These are phyloP conservation scores for Tenodera sinensis DNA, from an alignment of 2,888 invertebrate genomes.

Conservation along the genomic window DNA sequence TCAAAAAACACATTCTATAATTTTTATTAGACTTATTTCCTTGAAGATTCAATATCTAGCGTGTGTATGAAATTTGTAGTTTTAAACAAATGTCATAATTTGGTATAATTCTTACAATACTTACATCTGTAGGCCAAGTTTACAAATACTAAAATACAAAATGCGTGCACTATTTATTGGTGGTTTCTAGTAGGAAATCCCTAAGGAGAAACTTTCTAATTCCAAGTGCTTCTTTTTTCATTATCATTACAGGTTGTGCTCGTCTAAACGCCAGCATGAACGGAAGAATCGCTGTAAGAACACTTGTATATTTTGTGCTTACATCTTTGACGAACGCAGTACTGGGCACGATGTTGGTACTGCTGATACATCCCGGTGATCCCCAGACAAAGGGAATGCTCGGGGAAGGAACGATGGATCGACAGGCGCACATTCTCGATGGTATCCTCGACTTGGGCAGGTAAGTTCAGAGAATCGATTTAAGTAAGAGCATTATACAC, in stretches of 20 bases:
- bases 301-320: slow-evolving; percentile 72
- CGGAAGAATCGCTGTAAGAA: slow-evolving; percentile 79
- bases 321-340: slow-evolving; percentile 79
- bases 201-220: background rate
- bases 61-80: no score
- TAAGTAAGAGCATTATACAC: no score
- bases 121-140: no score
- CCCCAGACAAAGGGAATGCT: slow-evolving; percentile 55
- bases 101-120: no score
- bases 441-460: slow-evolving; percentile 86
- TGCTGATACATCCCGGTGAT: slow-evolving; percentile 74
- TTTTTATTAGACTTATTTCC: no score
- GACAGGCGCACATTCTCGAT: slow-evolving; percentile 64
- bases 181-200: no score
- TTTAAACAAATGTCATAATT: no score
- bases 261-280: slow-evolving; percentile 83
- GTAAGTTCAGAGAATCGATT: slow-evolving; percentile 47
- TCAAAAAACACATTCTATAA: no score
- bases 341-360: slow-evolving; percentile 68
- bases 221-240: background rate
- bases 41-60: no score
- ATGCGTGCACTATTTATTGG: no score
- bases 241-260: slow-evolving; percentile 62
- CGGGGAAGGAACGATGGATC: slow-evolving; percentile 32
- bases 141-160: no score